Evolutionary conservation across 2,797 vertebrate species (phyloP).

Genomic region (Spea hammondii): DNA sequence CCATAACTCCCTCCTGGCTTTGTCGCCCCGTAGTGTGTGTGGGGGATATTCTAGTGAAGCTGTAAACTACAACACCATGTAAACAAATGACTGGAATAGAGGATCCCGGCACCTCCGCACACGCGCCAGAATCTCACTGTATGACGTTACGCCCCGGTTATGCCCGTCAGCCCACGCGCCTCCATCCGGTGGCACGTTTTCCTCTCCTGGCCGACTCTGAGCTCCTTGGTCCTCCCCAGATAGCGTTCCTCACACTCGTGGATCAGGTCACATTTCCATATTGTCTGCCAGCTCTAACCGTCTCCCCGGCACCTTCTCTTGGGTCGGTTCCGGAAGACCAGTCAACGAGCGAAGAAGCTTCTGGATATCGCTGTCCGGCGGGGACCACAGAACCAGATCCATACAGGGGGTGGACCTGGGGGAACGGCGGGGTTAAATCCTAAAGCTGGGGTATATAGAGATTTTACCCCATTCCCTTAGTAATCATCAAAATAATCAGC

Average conservation of each 20-base stretch:
- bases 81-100: no score
- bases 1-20: not conserved
- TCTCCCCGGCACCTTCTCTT: not conserved
- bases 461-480: not conserved
- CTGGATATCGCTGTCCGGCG: constrained; percentile 27
- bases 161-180: no score
- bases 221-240: not conserved
- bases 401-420: constrained; percentile 24
- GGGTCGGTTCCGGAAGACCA: not conserved
- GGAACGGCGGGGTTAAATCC: not conserved
- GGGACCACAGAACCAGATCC: constrained; percentile 38
- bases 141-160: no score
- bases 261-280: constrained; percentile 76
- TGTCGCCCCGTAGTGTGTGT: not conserved
- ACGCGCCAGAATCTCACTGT: no score
- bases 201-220: not conserved
- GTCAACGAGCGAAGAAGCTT: constrained; percentile 18
- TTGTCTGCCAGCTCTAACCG: constrained; percentile 68
- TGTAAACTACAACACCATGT: no score
- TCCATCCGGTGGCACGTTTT: no score
- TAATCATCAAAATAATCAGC: no score
- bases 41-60: not conserved
- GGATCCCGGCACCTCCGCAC: no score
- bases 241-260: no score
- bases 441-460: not conserved